Base-by-base conservation (phyloP, 2,888 invertebrate species). In the Barypeithes pellucidus region DNA sequence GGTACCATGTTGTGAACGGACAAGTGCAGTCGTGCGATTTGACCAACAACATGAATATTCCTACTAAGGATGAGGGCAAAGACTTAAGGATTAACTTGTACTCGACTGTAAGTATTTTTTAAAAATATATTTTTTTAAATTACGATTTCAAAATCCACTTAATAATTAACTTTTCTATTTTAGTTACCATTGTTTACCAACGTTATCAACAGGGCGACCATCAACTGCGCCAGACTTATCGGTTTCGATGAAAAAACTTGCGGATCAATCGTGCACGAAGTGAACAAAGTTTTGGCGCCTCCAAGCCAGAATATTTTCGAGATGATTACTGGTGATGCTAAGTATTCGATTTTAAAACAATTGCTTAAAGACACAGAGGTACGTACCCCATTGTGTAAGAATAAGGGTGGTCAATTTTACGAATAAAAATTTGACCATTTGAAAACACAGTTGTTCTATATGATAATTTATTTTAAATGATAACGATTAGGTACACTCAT, bases 171-270 rank as follows among this genome's bases (percentile, higher is more conserved):
- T 18, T 8, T 14, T 43, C 52, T 14, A 60, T 83, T 85, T 60
- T 76, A 87, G 87, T 85, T 89, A 73, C 88, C 89, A 2, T 81
- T 90, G 39, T 89, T 90, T 79, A 86, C 87, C 22, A 89, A 89
- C 76, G 85, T 89, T 1, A 88, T 89, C 81, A 89, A 90, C 76
- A 87, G 90, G 61, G 89, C 90, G 0, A 92, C 92, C 0, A 90
- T 91, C 0, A 92, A 93, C 81, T 93, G 93, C 82, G 91, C 91
- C 0, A 86, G 89, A 8, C 81, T 93, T 11, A 86, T 89, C 0
- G 88, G 88, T 76, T 88, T 89, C 68, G 91, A 91, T 77, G 88
- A 90, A 74, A 89, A 90, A 80, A 90, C 91, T 36, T 93, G 93
- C 79, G 91, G 91, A 68, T 91, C 91, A 0, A 88, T 91, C 8